Evolutionary conservation across 2,113 vertebrate genomes (phyloP).

Genomic region (Elephantulus edwardii): DNA sequence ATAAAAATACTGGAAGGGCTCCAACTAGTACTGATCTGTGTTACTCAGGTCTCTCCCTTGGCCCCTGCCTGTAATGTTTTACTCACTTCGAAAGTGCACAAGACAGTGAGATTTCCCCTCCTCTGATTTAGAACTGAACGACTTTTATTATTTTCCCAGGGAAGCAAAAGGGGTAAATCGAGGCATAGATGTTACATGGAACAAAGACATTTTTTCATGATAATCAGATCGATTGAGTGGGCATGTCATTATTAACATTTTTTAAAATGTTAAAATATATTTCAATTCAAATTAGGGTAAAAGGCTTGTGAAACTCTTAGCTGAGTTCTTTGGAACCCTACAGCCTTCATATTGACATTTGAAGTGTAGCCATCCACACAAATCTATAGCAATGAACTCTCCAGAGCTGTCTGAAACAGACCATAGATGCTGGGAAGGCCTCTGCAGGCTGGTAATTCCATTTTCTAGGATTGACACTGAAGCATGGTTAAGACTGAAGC

Average conservation of each 20-base stretch:
- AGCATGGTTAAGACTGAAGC: conserved; percentile 27
- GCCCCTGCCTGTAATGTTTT: too few relatives aligned
- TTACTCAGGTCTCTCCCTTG: too few relatives aligned
- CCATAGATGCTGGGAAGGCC: neutral
- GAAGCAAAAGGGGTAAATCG: too few relatives aligned
- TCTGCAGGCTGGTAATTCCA: neutral
- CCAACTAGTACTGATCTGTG: too few relatives aligned
- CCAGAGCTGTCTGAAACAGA: neutral
- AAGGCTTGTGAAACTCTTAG: neutral
- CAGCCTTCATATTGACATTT: neutral
- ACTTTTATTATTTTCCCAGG: neutral
- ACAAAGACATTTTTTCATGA: neutral
- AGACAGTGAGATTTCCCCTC: too few relatives aligned
- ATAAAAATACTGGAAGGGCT: too few relatives aligned
- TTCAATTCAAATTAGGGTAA: conserved; percentile 23
- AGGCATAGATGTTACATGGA: neutral
- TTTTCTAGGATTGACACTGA: conserved; percentile 52
- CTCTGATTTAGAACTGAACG: neutral
- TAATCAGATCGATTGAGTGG: neutral
- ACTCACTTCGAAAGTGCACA: too few relatives aligned
- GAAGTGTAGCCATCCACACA: neutral
- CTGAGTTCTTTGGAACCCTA: neutral
- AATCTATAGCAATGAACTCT: neutral
- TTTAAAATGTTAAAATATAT: neutral
- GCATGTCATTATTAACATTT: neutral